Base-by-base conservation (phyloP, 1,140 invertebrate species). In the Drosophila busckii region DNA sequence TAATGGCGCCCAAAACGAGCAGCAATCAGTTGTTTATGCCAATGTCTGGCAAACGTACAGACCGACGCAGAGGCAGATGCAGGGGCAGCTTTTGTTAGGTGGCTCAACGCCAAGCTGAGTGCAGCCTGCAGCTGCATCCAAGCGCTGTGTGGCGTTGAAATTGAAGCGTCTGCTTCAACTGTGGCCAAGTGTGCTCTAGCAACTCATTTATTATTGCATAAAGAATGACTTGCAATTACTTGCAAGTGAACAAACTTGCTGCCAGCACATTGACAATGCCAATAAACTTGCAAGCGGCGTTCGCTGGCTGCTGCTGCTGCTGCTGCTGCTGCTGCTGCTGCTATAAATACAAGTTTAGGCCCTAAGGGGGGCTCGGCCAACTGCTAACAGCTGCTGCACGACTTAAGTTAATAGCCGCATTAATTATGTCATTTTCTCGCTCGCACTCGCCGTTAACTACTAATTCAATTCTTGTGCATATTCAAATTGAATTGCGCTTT, bases 161-260 rank as follows among this genome's bases (percentile, higher is more conserved):
- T n/a, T n/a, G n/a, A n/a, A n/a, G n/a, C n/a, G n/a, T n/a, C 17
- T n/a, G 25, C 12, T 26, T 17, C 16, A 19, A 22, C 34, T 52
- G 17, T 73, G 58, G 65, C 69, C 69, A 69, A 80, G 75, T 82
- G 75, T 73, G 64, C 69, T 59, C 82, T 59, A 82, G n/a, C n/a
- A 80, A 75, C 64, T 73, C 73, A 80, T 80, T 80, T 80, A 80
- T 80, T 80, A 80, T 82, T 75, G 75, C 73, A 80, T 80, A 80
- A 80, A 80, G 75, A 82, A 80, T 80, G 73, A 80, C 73, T 80
- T 82, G 75, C 75, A 80, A 80, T 80, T 80, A 80, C 65, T 80
- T 82, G 73, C 73, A 82, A 80, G 75, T 80, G 73, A 80, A 82
- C 73, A 80, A 80, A 82, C 73, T 80, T 82, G 73, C 73, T 73